Conservation (phyloP, 2,797 vertebrate genomes). For the Sciaenops ocellatus region DNA sequence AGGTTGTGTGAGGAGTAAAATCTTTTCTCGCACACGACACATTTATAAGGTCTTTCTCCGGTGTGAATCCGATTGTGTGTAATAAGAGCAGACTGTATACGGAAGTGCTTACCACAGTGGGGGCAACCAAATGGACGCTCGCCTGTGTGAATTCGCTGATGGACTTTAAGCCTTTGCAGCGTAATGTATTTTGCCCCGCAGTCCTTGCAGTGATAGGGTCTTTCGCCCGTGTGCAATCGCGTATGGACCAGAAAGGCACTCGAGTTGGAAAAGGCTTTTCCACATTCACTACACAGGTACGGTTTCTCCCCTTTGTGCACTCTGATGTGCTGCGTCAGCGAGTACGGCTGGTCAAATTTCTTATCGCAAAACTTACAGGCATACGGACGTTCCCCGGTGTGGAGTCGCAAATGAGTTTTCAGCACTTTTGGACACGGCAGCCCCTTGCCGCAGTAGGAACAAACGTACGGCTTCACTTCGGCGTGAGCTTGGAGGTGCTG, state of each 20-base stretch:
- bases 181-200: background rate
- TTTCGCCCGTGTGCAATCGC: background rate
- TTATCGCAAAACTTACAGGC: slow-evolving; percentile 18
- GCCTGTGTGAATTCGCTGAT: background rate
- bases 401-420: slow-evolving; percentile 11
- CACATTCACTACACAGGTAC: slow-evolving; percentile 18
- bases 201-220: slow-evolving; percentile 11
- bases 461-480: background rate
- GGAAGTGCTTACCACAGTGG: slow-evolving; percentile 3
- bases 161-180: slow-evolving; percentile 6
- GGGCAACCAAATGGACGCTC: background rate
- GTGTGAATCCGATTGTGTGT: slow-evolving; percentile 2
- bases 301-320: slow-evolving; percentile 12
- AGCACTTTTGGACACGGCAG: slow-evolving; percentile 15
- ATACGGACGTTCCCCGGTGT: slow-evolving; percentile 2
- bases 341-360: slow-evolving; percentile 10
- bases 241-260: background rate
- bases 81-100: background rate
- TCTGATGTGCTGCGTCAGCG: slow-evolving; percentile 8
- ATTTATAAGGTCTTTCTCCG: background rate
- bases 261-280: background rate
- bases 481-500: slow-evolving; percentile 2
- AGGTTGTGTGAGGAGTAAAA: background rate
- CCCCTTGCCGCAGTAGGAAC: slow-evolving; percentile 17
- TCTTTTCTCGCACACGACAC: background rate